phyloP scores from a whole-genome alignment of 2,797 vertebrate species.

The Kryptopterus vitreolus region DNA sequence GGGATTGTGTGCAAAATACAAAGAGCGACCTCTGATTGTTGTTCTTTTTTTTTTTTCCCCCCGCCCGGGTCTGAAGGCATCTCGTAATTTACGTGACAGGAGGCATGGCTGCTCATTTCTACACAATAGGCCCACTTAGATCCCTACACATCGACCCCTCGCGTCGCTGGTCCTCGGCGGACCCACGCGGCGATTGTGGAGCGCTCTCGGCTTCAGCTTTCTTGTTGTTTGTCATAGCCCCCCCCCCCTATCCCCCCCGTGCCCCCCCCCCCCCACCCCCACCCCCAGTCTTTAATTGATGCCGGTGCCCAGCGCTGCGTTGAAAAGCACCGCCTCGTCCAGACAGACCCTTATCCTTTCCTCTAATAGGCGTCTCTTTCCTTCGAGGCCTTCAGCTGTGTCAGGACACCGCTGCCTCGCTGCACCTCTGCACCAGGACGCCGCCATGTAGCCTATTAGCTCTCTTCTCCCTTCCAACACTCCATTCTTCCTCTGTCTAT shows the following conservation, averaged over 20 bases:
- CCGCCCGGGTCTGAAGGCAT: slow-evolving; percentile 54
- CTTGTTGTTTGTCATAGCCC: slow-evolving; percentile 79
- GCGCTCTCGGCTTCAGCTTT: slow-evolving; percentile 53
- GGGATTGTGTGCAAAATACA: slow-evolving; percentile 50
- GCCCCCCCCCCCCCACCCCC: too few relatives aligned
- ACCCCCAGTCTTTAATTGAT: slow-evolving; percentile 81
- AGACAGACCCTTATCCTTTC: slow-evolving; percentile 79
- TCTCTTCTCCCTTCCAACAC: slow-evolving; percentile 68
- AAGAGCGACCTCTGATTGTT: slow-evolving; percentile 64
- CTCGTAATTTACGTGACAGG: slow-evolving; percentile 54
- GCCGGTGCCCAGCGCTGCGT: slow-evolving; percentile 72
- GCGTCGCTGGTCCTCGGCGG: slow-evolving; percentile 38
- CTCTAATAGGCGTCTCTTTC: slow-evolving; percentile 78
- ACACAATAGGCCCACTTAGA: slow-evolving; percentile 48
- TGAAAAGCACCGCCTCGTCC: slow-evolving; percentile 74
- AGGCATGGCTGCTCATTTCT: slow-evolving; percentile 55
- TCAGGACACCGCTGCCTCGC: slow-evolving; percentile 76
- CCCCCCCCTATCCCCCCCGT: too few relatives aligned
- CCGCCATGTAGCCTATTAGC: slow-evolving; percentile 77
- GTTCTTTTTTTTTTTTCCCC: slow-evolving; percentile 62
- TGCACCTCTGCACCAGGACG: slow-evolving; percentile 71
- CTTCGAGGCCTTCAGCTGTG: slow-evolving; percentile 81
- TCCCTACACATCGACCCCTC: slow-evolving; percentile 46
- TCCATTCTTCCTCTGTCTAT: slow-evolving; percentile 65
- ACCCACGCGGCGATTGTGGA: slow-evolving; percentile 52